Evolutionary conservation across 2,797 vertebrate genomes (phyloP), one percentile per base, ranked within the genome.

Genomic region (Podarcis lilfordi): DNA sequence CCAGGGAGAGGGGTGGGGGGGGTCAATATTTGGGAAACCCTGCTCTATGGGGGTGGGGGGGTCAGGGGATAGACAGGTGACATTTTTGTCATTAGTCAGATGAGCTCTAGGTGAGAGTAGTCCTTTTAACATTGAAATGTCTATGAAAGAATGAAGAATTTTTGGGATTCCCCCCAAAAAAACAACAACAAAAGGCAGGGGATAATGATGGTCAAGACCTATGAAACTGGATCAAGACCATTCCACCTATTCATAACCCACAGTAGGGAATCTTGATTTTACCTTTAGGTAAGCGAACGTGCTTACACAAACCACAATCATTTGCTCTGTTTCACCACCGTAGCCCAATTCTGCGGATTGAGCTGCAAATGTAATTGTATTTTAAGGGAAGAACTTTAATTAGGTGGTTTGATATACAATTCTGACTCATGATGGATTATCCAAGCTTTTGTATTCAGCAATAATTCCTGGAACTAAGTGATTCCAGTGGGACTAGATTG

Each of bases 341-440:
- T 37, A 55, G 61, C 80, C 80, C 61, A 69, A 40, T 83, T 88
- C 64, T 55, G 40, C 1, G 80, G n/a, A 77, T 76, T 83, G 40
- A 64, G 43, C 43, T 83, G 80, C 80, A 69, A 88, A 77, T 77
- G 74, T n/a, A 82, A 88, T 88, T 83, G 80, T 88, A 83, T 88
- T 77, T 88, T 88, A 83, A 88, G 80, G 94, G 92, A 94, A 81
- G 95, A 92, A 87, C 95, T 94, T 95, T 96, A 97, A 97, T 97
- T 97, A 97, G 96, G 89, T 91, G 91, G 84, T 93, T 94, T 94
- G 94, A 93, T 94, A 96, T 95, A 96, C 77, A 96, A 94, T 92
- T 96, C 94, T 90, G 92, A 93, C 91, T 93, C 91, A 95, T 96
- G 96, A 96, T 95, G 95, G 95, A 95, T 95, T 96, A 96, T 96